Conservation (phyloP, 1,140 invertebrate genomes). For the Drosophila ercepeae region DNA sequence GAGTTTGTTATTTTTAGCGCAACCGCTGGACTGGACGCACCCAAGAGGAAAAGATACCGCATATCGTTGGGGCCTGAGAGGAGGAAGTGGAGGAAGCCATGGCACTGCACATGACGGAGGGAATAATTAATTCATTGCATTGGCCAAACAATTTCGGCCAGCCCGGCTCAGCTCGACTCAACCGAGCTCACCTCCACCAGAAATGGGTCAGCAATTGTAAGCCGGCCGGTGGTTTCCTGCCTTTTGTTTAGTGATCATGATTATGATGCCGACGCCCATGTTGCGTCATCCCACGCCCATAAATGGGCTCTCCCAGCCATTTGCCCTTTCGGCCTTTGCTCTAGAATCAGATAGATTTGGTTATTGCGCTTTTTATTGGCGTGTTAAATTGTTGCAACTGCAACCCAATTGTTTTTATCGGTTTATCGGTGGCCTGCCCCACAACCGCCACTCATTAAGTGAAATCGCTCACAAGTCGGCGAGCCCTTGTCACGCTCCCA, state of each 20-base stretch:
- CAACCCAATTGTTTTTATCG: conserved; percentile 32
- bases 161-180: conserved; percentile 11
- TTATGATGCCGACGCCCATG: conserved; percentile 30
- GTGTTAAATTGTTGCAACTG: conserved; percentile 62
- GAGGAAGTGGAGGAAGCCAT: background rate
- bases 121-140: conserved; percentile 78
- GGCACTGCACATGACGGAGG: conserved; percentile 47
- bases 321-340: conserved; percentile 58
- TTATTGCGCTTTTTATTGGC: conserved; percentile 61
- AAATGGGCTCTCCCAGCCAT: conserved; percentile 7
- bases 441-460: conserved; percentile 45
- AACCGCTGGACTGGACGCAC: conserved; percentile 54
- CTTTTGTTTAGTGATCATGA: conserved; percentile 63
- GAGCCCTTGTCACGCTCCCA: background rate
- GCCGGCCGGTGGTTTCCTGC: conserved; percentile 51
- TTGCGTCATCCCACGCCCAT: conserved; percentile 38
- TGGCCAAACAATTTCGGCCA: conserved; percentile 53
- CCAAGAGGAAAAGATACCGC: conserved; percentile 20
- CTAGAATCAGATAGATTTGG: conserved; percentile 43
- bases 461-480: conserved; percentile 34
- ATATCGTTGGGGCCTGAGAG: background rate
- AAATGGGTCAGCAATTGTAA: conserved; percentile 77
- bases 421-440: conserved; percentile 44
- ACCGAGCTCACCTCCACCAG: conserved; percentile 13
- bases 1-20: conserved; percentile 74